Conservation (phyloP, 1,140 invertebrate species). For the Stegodyphus mimosarum region DNA sequence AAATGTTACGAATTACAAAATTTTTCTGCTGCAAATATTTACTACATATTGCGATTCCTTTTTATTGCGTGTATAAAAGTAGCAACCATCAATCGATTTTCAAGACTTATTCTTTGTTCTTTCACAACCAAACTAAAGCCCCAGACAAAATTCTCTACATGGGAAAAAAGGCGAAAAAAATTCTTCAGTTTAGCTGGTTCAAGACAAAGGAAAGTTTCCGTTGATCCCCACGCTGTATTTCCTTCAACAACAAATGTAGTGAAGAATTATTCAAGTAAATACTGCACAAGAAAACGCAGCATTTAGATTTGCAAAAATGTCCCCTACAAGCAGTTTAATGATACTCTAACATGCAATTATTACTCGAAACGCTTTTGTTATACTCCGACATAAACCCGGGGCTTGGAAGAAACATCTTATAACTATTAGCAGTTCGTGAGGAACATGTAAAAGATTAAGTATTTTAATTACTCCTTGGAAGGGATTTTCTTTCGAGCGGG, state of each 20-base stretch:
- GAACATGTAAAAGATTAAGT: slow-evolving; percentile 7
- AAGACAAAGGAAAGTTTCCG: too few species aligned
- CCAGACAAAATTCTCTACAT: too few species aligned
- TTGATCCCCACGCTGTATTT: too few species aligned
- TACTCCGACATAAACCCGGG: slow-evolving; percentile 5
- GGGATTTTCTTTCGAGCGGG: slow-evolving; percentile 1
- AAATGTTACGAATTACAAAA: too few species aligned
- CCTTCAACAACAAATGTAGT: background rate
- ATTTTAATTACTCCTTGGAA: slow-evolving; percentile 38
- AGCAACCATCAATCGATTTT: too few species aligned
- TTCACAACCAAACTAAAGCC: too few species aligned
- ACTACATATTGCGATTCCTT: too few species aligned
- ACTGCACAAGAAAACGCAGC: background rate
- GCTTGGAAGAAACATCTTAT: slow-evolving; percentile 1
- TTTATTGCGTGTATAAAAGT: too few species aligned
- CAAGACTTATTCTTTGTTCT: too few species aligned
- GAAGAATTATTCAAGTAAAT: slow-evolving; percentile 41
- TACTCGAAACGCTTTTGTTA: slow-evolving; percentile 32
- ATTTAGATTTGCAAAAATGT: slow-evolving; percentile 37
- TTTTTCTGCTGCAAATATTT: too few species aligned
- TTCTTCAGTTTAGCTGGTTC: too few species aligned
- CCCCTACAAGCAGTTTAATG: slow-evolving; percentile 19
- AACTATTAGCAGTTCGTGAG: slow-evolving; percentile 24
- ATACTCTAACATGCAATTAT: slow-evolving; percentile 30
- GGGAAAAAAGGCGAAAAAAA: too few species aligned